Conservation (phyloP, 2,888 invertebrate species). For the Rotaria sp. region DNA sequence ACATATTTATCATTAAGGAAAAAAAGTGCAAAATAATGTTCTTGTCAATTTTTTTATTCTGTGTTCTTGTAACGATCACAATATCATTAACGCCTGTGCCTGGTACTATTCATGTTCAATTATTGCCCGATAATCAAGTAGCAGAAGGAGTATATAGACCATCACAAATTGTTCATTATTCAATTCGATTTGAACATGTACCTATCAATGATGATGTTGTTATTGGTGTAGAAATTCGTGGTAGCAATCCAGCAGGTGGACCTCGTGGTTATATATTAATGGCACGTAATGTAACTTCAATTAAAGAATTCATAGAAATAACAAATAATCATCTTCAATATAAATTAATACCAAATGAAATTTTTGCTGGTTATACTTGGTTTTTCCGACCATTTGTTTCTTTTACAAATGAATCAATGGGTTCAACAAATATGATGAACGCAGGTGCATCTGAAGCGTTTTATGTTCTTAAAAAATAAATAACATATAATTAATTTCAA, state of each 20-base stretch:
- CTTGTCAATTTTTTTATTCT: not conserved
- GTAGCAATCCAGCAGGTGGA: not conserved
- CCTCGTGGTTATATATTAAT: not conserved
- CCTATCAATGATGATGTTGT: not conserved
- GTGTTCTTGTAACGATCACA: not conserved
- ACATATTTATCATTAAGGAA: not conserved
- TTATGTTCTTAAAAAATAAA: not conserved
- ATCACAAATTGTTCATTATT: not conserved
- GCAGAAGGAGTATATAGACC: not conserved
- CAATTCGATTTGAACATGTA: not conserved
- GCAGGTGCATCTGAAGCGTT: not conserved
- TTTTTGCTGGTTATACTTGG: slow-evolving; percentile 23
- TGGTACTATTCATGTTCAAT: not conserved
- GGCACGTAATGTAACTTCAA: not conserved
- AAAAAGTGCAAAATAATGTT: not conserved
- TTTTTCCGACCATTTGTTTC: not conserved
- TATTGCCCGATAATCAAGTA: not conserved
- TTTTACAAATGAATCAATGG: not conserved
- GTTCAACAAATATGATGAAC: slow-evolving; percentile 13
- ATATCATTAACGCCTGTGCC: not conserved
- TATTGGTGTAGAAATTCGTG: slow-evolving; percentile 17
- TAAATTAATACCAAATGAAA: not conserved
- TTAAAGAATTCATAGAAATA: not conserved
- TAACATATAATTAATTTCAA: not conserved
- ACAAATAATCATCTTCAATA: not conserved